Evolutionary conservation across 2,888 invertebrate genomes (phyloP), one percentile per base, ranked within the genome.

Genomic region (Aplocera efformata): DNA sequence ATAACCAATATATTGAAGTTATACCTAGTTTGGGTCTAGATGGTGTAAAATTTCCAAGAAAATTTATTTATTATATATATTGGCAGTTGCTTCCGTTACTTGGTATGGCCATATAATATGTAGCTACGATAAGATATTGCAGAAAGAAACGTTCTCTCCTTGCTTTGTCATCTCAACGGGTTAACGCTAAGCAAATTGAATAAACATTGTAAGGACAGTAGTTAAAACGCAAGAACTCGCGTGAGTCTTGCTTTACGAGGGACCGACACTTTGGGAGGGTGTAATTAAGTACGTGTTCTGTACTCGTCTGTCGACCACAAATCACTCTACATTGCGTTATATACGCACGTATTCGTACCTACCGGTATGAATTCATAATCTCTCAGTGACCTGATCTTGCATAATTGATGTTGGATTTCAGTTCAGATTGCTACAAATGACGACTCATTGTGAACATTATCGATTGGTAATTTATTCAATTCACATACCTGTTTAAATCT

Each of bases 211-310:
- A 45, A 50, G 50, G 37, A 32, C 42, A 42, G 45, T 32, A 48
- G 50, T 45, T 46, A 48, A 42, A 48, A 53, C 44, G 44, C 46
- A 27, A 30, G 25, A 32, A 25, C 13, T 32, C 27, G 24, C 22
- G 30, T 24, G 42, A 43, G 30, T 42, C 30, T 38, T 42, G 32
- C 44, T 42, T 45, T 42, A 50, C 47, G 45, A 50, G 48, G 46
- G 53, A 36, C 48, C 35, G 50, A 47, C 50, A 47, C 38, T 45
- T 46, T 41, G 35, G 41, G 26, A 24, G 46, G 45, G 48, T 45
- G 40, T 56, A 53, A 53, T 56, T 49, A 56, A 49, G 46, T 42
- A 50, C 49, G 56, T 56, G 50, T 50, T 48, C 44, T 36, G 42
- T 56, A 44, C 31, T 42, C 46, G 39, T 29, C 35, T 43, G 42